Base-by-base conservation (phyloP, 2,113 vertebrate species). In the Calyptommatus sinebrachiatus region DNA sequence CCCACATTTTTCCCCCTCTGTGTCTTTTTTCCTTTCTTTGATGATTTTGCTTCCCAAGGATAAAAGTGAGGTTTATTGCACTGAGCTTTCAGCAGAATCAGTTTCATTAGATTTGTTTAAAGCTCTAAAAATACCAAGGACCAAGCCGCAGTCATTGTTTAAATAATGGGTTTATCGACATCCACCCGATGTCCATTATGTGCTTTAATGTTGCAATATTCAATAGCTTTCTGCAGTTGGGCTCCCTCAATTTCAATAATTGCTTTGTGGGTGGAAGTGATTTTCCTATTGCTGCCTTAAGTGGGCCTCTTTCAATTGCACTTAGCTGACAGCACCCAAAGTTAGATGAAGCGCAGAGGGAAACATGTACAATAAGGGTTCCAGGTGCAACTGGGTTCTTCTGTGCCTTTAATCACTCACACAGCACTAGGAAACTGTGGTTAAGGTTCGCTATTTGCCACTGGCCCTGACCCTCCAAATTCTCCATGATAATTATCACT, bases 31-130 rank as follows among this genome's bases (percentile, higher is more conserved):
- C 65, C 75, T 35, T n/a, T 1, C 62, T n/a, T 35, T 73, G 92
- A 90, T 75, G 73, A 20, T 45, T 73, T 63, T 71, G 18, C 60
- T 45, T 14, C 24, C 18, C 20, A 5, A 45, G 46, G 24, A 46
- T 29, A 45, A 66, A 31, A 60, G 50, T 74, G 50, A 80, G 24
- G 48, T 46, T 67, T 94, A 92, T 88, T 90, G 57, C n/a, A 72
- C 31, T 41, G 84, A 1, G 93, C 92, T 93, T 87, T 76, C 29
- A 76, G 29, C 66, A 61, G n/a, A 75, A 69, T 81, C 73, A 80
- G 74, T 81, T 61, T 35, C 66, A 69, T 76, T 62, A 46, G 41
- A 31, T 69, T 81, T 76, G 62, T 70, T 70, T 68, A 81, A 62
- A 48, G 31, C 46, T 81, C 66, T 76, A 81, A 76, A 81, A 63